Conservation (phyloP, 2,888 invertebrate genomes). For the Lagria hirta region DNA sequence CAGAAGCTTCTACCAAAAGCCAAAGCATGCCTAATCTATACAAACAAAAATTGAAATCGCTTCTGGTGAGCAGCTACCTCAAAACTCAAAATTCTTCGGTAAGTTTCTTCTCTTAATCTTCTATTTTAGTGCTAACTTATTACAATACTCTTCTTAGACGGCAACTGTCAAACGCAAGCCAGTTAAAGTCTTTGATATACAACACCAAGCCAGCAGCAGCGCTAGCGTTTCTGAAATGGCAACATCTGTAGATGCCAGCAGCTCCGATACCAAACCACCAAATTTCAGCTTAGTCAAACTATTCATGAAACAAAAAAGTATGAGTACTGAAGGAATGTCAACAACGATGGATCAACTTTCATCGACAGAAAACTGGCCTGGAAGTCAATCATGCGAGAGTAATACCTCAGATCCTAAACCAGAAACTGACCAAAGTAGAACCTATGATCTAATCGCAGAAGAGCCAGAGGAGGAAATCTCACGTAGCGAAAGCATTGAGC, state of each 20-base stretch:
- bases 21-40: slow-evolving; percentile 78
- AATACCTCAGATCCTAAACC: slow-evolving; percentile 59
- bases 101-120: slow-evolving; percentile 46
- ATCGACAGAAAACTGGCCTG: slow-evolving; percentile 73
- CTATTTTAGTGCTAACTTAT: neutral
- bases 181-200: slow-evolving; percentile 54
- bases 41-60: slow-evolving; percentile 53
- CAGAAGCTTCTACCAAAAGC: slow-evolving; percentile 67
- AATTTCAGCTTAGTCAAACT: slow-evolving; percentile 82
- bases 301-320: slow-evolving; percentile 88
- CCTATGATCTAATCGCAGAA: slow-evolving; percentile 59
- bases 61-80: slow-evolving; percentile 58
- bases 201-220: slow-evolving; percentile 51
- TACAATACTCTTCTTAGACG: slow-evolving; percentile 36
- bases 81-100: slow-evolving; percentile 63
- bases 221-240: slow-evolving; percentile 52
- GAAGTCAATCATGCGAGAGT: slow-evolving; percentile 61
- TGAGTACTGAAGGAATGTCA: slow-evolving; percentile 71
- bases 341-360: slow-evolving; percentile 76
- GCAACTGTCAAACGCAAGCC: slow-evolving; percentile 47
- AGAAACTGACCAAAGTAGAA: slow-evolving; percentile 48
- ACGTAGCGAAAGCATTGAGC: slow-evolving; percentile 57
- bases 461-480: slow-evolving; percentile 59
- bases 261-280: slow-evolving; percentile 54
- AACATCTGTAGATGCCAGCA: slow-evolving; percentile 50